A percentile compares a stretch with the other conserved stretches of the same genome.
Evolutionary conservation across 1,140 invertebrate genomes (phyloP).

Genomic region (Diachasma alloeum): DNA sequence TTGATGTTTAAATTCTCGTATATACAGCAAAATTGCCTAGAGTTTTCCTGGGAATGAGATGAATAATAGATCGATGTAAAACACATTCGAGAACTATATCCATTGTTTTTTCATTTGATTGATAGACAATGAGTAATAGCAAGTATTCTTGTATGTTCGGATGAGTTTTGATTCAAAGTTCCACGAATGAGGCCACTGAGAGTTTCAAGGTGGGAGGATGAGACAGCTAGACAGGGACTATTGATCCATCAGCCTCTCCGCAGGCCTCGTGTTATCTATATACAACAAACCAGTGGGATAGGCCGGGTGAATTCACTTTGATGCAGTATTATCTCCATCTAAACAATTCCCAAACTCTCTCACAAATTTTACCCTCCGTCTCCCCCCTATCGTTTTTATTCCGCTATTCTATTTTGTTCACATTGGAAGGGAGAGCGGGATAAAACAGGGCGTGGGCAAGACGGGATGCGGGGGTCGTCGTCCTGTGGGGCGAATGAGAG

Average conservation of each 20-base stretch:
- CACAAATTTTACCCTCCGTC: not conserved
- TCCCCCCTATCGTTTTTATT: too few relatives aligned
- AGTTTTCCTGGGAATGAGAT: not conserved
- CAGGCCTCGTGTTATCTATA: slow-evolving; percentile 34
- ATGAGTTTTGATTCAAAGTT: too few relatives aligned
- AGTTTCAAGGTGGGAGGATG: slow-evolving; percentile 50
- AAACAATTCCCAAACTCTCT: not conserved
- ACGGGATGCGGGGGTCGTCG: slow-evolving; percentile 17
- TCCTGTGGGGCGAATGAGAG: slow-evolving; percentile 5
- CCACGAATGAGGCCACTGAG: slow-evolving; percentile 48
- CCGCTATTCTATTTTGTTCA: not conserved
- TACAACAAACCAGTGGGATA: slow-evolving; percentile 34
- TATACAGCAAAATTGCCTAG: too few relatives aligned
- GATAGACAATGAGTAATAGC: too few relatives aligned
- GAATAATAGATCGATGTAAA: not conserved
- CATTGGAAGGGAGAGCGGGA: not conserved
- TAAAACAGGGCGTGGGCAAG: slow-evolving; percentile 1
- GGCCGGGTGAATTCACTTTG: slow-evolving; percentile 25
- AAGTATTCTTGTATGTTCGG: too few relatives aligned
- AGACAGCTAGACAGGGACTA: slow-evolving; percentile 59
- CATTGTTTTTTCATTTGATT: too few relatives aligned
- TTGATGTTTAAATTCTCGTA: not conserved
- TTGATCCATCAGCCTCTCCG: slow-evolving; percentile 57
- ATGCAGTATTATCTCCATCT: not conserved
- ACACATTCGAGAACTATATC: slow-evolving; percentile 5